phyloP scores from a whole-genome alignment of 2,888 invertebrate species.

The Zelleria hepariella region DNA sequence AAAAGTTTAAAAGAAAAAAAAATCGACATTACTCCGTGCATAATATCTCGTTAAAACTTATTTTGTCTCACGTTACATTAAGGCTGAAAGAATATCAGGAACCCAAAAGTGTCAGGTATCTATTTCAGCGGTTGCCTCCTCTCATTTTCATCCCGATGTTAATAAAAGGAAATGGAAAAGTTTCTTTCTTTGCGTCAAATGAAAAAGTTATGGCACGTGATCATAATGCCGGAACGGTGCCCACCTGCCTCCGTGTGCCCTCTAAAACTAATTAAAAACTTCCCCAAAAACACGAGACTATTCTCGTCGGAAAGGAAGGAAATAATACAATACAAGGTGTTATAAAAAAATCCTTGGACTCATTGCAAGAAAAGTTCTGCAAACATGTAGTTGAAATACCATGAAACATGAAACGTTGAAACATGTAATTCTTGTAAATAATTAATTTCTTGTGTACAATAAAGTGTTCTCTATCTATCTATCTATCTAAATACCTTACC shows the following conservation, averaged over 20 bases:
- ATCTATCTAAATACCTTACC: too few relatives aligned
- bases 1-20: neutral
- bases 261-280: slow-evolving; percentile 68
- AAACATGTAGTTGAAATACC: too few relatives aligned
- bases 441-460: too few relatives aligned
- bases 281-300: slow-evolving; percentile 64
- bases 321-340: too few relatives aligned
- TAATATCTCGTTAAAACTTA: neutral
- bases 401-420: too few relatives aligned
- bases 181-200: slow-evolving; percentile 65
- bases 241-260: slow-evolving; percentile 50
- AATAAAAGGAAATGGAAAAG: slow-evolving; percentile 71
- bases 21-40: neutral
- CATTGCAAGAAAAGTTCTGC: too few relatives aligned
- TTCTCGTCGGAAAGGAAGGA: neutral
- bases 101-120: slow-evolving; percentile 16
- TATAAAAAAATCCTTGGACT: too few relatives aligned
- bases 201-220: slow-evolving; percentile 71
- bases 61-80: neutral
- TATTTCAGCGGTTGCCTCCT: slow-evolving; percentile 32
- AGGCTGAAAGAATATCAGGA: neutral
- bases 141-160: slow-evolving; percentile 68
- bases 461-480: too few relatives aligned
- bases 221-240: slow-evolving; percentile 58
- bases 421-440: too few relatives aligned